These are phyloP conservation scores for Spinus pinus DNA, from an alignment of 2,797 vertebrate species.

Conservation along the genomic window DNA sequence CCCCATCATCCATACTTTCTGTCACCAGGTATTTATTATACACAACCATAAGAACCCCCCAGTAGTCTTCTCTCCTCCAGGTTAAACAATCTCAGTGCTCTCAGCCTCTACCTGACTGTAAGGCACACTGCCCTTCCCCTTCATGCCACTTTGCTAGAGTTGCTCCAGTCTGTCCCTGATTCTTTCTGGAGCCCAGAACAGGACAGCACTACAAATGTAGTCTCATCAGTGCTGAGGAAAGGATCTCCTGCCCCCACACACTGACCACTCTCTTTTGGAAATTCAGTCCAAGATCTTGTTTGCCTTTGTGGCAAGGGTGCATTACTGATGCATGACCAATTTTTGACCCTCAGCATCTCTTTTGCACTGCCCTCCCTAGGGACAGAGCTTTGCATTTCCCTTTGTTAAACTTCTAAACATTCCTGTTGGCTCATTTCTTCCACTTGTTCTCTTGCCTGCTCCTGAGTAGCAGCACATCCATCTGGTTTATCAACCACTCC, in stretches of 20 bases:
- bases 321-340: background rate
- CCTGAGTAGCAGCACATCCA: rapidly evolving
- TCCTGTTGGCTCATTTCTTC: background rate
- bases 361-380: background rate
- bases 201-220: background rate
- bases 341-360: background rate
- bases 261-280: background rate
- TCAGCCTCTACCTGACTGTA: background rate
- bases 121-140: background rate
- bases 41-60: background rate
- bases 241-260: background rate
- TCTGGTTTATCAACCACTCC: background rate
- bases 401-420: background rate
- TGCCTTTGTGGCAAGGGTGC: background rate
- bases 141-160: background rate
- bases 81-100: background rate
- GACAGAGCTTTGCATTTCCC: background rate
- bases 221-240: background rate
- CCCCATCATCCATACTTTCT: background rate
- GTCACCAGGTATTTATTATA: background rate
- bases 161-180: background rate
- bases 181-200: background rate
- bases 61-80: background rate
- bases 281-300: background rate
- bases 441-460: background rate